phyloP scores from a whole-genome alignment of 2,113 vertebrate species.

The Motacilla tschutschensis region DNA sequence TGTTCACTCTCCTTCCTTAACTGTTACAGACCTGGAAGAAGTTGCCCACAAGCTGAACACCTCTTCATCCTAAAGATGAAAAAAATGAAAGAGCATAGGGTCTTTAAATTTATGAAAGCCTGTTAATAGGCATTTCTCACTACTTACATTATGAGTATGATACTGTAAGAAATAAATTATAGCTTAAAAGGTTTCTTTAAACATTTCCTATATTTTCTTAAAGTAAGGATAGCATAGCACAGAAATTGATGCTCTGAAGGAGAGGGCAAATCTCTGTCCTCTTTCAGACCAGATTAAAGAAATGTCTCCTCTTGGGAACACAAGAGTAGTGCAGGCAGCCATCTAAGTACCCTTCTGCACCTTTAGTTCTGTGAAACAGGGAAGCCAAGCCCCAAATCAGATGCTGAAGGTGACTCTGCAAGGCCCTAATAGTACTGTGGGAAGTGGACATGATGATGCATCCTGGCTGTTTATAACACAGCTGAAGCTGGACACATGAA shows the following conservation, averaged over 20 bases:
- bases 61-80: background rate
- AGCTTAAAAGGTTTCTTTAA: background rate
- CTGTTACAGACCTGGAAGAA: background rate
- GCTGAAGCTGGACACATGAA: background rate
- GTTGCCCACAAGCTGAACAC: background rate
- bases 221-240: background rate
- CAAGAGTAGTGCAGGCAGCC: background rate
- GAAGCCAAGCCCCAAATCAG: background rate
- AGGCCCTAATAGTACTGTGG: background rate
- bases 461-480: background rate
- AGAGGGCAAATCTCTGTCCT: background rate
- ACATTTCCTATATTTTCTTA: background rate
- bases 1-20: background rate
- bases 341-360: background rate
- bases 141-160: background rate
- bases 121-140: background rate
- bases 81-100: background rate
- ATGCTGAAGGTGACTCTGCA: background rate
- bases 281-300: background rate
- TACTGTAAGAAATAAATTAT: background rate
- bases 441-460: background rate
- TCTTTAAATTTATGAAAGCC: background rate
- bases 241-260: background rate
- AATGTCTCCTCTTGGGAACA: background rate
- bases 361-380: background rate